Evolutionary conservation across 2,113 vertebrate genomes (phyloP).

Genomic region (Podarcis muralis): DNA sequence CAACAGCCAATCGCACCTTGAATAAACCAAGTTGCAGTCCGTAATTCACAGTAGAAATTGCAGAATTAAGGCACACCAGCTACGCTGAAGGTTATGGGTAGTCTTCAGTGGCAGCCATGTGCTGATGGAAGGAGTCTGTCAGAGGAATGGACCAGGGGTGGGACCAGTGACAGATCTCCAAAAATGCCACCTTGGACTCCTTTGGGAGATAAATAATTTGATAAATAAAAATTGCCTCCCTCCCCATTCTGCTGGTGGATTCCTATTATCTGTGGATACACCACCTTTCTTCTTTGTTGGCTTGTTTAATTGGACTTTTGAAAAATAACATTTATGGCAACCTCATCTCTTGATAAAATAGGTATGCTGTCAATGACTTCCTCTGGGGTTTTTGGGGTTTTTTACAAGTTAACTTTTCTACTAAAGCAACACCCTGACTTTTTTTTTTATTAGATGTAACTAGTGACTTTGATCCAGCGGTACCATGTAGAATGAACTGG

Average conservation of each 20-base stretch:
- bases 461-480: neutral
- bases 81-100: neutral
- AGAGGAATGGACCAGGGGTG: neutral
- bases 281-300: neutral
- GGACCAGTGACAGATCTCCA: too few species aligned
- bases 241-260: neutral
- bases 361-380: neutral
- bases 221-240: neutral
- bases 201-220: too few species aligned
- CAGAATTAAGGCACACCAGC: neutral
- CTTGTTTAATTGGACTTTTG: neutral
- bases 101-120: neutral
- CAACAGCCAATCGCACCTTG: neutral
- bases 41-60: neutral
- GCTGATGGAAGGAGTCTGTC: neutral
- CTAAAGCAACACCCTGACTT: neutral
- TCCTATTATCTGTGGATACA: neutral
- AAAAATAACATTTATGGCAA: neutral
- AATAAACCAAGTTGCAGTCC: neutral
- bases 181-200: too few species aligned
- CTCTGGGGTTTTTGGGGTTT: neutral
- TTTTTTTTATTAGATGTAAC: neutral
- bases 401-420: neutral
- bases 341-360: neutral
- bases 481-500: neutral